Base-by-base conservation (phyloP, 2,113 vertebrate species). In the Bombycilla garrulus region DNA sequence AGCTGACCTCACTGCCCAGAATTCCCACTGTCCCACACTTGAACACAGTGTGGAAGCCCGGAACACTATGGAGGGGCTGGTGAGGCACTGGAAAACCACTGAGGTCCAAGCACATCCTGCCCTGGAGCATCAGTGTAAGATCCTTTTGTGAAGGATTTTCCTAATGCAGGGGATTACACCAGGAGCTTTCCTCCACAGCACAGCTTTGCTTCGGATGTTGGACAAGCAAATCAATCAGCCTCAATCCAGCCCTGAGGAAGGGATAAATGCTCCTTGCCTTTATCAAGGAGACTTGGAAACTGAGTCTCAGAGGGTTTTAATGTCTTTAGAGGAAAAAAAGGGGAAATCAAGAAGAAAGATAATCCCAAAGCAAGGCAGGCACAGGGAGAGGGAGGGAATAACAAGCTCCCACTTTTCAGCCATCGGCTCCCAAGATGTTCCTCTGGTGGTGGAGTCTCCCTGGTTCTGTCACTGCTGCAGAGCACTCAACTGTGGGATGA, bases 201-300 rank as follows among this genome's bases (percentile, higher is more conserved):
- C 18, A 10, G 9, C 72, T 93, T 71, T 44, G 74, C 24, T 36
- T 5, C 3, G 76, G 36, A 53, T 96, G 90, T 93, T 11, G 80
- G 95, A 94, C 82, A 88, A 94, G 90, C 6, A 76, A 72, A 93
- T 86, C 60, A 60, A 93, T 96, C 81, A 74, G 71, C 76, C 38
- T 71, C 71, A 81, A 90, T 88, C 86, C 67, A 45, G 4, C 64
- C 80, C 82, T 1, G 56, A 77, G 90, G 80, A 93, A 60, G 8
- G 3, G 85, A 88, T 77, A 78, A 94, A 83, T 13, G 67, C 4
- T 61, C 61, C 78, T 69, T 8, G 29, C 15, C 50, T 65, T 50
- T 51, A 33, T 38, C 9, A 1, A 2, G 8, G 66, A 58, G 48
- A 2, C 11, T 6, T 51, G 79, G 76, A 96, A 95, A 92, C 90